Evolutionary conservation across 1,140 invertebrate genomes (phyloP).

Genomic region (Leptonema lineaticorne): DNA sequence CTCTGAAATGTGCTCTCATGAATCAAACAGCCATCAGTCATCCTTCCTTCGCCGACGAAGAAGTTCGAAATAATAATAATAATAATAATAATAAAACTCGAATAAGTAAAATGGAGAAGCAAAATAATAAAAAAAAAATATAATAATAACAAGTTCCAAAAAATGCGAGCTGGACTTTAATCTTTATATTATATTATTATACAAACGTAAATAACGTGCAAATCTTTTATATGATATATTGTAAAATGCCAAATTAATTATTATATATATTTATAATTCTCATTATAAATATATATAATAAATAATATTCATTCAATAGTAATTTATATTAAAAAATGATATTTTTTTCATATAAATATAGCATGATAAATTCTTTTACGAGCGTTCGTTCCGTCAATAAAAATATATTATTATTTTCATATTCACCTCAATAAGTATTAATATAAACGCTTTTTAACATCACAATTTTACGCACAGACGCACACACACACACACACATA

Average conservation of each 20-base stretch:
- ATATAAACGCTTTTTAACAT: not conserved
- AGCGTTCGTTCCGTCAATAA: conserved; percentile 17
- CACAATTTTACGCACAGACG: not conserved
- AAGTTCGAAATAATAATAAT: too few species aligned
- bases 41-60: conserved; percentile 37
- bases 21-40: conserved; percentile 42
- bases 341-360: too few species aligned
- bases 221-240: too few species aligned
- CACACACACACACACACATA: not conserved
- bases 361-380: conserved; percentile 3
- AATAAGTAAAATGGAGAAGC: too few species aligned
- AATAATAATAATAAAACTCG: too few species aligned
- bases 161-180: not conserved
- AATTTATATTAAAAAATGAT: too few species aligned
- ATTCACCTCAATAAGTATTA: not conserved
- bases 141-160: conserved; percentile 19
- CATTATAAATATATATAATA: too few species aligned
- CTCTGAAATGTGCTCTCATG: conserved; percentile 40
- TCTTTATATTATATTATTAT: too few species aligned
- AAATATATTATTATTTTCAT: not conserved
- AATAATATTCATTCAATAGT: too few species aligned
- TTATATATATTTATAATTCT: too few species aligned
- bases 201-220: too few species aligned
- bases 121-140: not conserved
- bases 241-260: too few species aligned